Conservation (phyloP, 2,888 invertebrate genomes). For the Ormyrus nitidulus region DNA sequence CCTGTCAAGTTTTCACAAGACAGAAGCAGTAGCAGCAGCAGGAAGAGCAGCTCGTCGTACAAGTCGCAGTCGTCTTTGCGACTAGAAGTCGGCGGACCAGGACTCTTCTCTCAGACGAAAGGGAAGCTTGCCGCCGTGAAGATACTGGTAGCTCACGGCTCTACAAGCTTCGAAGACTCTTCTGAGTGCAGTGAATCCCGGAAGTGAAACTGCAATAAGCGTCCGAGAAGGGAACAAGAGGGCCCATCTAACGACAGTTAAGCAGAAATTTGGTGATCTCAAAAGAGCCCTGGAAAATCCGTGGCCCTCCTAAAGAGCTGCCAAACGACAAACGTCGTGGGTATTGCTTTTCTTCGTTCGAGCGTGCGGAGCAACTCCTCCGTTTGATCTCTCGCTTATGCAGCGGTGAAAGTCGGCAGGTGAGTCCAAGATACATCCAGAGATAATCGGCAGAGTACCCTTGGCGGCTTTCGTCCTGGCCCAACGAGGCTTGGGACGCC, state of each 20-base stretch:
- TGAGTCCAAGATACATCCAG: conserved; percentile 45
- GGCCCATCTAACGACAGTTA: too few species aligned
- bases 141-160: conserved; percentile 12
- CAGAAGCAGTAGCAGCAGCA: conserved; percentile 43
- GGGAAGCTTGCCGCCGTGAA: not conserved
- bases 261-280: too few species aligned
- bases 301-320: too few species aligned
- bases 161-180: conserved; percentile 33
- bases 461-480: conserved; percentile 14
- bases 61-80: conserved; percentile 28
- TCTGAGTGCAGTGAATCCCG: not conserved
- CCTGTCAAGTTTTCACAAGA: conserved; percentile 53
- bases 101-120: not conserved
- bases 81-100: conserved; percentile 17
- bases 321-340: too few species aligned
- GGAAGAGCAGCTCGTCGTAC: conserved; percentile 21
- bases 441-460: conserved; percentile 27
- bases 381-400: conserved; percentile 62
- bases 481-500: not conserved
- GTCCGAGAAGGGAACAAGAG: too few species aligned
- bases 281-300: too few species aligned
- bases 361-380: conserved; percentile 3
- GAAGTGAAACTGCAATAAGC: too few species aligned
- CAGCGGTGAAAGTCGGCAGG: conserved; percentile 70
- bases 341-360: not conserved